These are phyloP conservation scores for Hemiscyllium ocellatum DNA, from an alignment of 2,113 vertebrate genomes.

Conservation along the genomic window DNA sequence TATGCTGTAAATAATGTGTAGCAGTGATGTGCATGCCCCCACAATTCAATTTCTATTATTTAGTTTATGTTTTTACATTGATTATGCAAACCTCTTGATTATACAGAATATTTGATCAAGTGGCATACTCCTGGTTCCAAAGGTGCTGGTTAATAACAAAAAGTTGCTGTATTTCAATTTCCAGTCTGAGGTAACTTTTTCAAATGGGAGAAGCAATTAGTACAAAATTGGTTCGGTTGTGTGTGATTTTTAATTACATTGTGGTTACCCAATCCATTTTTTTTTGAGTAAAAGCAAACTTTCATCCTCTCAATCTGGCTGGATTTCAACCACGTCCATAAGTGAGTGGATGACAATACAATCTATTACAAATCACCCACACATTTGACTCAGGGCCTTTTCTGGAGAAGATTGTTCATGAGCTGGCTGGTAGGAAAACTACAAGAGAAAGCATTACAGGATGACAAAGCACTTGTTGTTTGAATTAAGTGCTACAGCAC, in stretches of 20 bases:
- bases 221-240: not conserved
- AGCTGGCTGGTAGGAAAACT: not conserved
- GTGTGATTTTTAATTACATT: not conserved
- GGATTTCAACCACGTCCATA: not conserved
- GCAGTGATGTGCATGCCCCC: no score
- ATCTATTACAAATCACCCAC: not conserved
- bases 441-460: not conserved
- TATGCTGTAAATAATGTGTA: no score
- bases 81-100: no score
- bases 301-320: not conserved
- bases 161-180: not conserved
- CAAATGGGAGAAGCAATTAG: not conserved
- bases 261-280: not conserved
- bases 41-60: no score
- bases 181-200: not conserved
- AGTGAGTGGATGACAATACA: not conserved
- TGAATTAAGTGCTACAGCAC: not conserved
- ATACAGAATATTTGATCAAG: no score
- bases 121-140: no score
- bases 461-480: not conserved
- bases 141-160: no score
- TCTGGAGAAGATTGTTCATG: no score
- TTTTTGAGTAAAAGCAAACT: not conserved
- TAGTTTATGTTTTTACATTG: no score
- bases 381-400: not conserved